Evolutionary conservation across 2,888 invertebrate genomes (phyloP).

Genomic region (Colletes collaris): DNA sequence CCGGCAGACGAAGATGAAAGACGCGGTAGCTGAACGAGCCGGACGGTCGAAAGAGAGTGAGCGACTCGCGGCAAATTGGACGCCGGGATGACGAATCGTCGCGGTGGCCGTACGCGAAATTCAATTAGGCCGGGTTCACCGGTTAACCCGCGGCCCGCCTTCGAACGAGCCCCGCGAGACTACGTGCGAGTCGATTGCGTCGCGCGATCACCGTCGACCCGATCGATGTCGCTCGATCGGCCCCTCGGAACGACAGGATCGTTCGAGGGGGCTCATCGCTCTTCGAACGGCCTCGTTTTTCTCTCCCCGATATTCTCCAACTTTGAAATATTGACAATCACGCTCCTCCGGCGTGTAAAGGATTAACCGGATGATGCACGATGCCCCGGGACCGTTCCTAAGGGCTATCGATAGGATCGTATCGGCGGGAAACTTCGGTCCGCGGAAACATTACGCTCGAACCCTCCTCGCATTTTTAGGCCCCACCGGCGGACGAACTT

Average conservation of each 20-base stretch:
- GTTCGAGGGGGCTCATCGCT: slow-evolving; percentile 31
- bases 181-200: slow-evolving; percentile 43
- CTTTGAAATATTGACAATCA: slow-evolving; percentile 58
- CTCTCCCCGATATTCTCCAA: slow-evolving; percentile 28
- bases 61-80: slow-evolving; percentile 69
- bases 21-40: slow-evolving; percentile 50
- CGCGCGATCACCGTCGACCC: slow-evolving; percentile 7
- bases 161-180: slow-evolving; percentile 65
- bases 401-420: not conserved
- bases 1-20: slow-evolving; percentile 64
- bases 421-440: not conserved
- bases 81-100: slow-evolving; percentile 70
- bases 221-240: slow-evolving; percentile 53
- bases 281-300: slow-evolving; percentile 45
- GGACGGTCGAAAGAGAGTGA: slow-evolving; percentile 62
- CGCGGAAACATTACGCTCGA: slow-evolving; percentile 25
- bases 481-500: not conserved
- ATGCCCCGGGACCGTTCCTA: not conserved
- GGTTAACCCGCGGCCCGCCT: slow-evolving; percentile 61
- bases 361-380: slow-evolving; percentile 49
- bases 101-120: slow-evolving; percentile 66
- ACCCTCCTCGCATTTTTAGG: slow-evolving; percentile 10
- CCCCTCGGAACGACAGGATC: slow-evolving; percentile 6
- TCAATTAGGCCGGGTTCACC: slow-evolving; percentile 69
- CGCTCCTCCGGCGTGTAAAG: slow-evolving; percentile 36